Base-by-base conservation (phyloP, 2,888 invertebrate species). In the Empis stercorea region DNA sequence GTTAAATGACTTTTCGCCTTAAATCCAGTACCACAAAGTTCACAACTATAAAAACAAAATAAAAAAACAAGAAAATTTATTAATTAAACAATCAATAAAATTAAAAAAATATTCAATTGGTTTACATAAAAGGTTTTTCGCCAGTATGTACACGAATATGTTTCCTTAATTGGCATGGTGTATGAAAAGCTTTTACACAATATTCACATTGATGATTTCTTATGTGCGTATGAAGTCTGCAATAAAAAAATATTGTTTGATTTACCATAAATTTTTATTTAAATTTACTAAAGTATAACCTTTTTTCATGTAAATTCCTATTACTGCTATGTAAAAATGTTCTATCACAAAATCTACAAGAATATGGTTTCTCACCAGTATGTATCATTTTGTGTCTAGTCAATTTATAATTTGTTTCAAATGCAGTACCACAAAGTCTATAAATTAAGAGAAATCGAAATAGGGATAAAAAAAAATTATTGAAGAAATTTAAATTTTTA, bases 351-450 rank as follows among this genome's bases (percentile, higher is more conserved):
- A 57, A 56, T 1, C 48, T 54, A 36, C 65, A 65, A 4, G 48
- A 48, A 15, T 57, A 64, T 9, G 66, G 65, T 44, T 64, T 64
- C 48, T 64, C 62, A 0, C 66, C 66, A 5, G 63, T 65, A 47
- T 65, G 66, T 13, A 61, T 64, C 45, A 64, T 49, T 13, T 56
- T 52, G 20, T 65, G 65, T 0, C 64, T 59, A 32, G 42, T 59
- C 4, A 65, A 51, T 40, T 40, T 40, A 10, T 20, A 40, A 23
- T 40, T 20, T 3, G 20, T 40, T 23, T 20, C 40, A 27, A 40
- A 40, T 9, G 23, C 20, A 6, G 40, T 10, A 2, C 40, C 40
- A 40, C 40, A 40, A 27, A 27, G 20, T 23, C 40, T 40, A 23
- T 4, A 20, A 16, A 11, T 15, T 36, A 39, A 39, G 10, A 11